Evolutionary conservation across 2,888 invertebrate genomes (phyloP), one percentile per base, ranked within the genome.

Genomic region (Erynnis tages): DNA sequence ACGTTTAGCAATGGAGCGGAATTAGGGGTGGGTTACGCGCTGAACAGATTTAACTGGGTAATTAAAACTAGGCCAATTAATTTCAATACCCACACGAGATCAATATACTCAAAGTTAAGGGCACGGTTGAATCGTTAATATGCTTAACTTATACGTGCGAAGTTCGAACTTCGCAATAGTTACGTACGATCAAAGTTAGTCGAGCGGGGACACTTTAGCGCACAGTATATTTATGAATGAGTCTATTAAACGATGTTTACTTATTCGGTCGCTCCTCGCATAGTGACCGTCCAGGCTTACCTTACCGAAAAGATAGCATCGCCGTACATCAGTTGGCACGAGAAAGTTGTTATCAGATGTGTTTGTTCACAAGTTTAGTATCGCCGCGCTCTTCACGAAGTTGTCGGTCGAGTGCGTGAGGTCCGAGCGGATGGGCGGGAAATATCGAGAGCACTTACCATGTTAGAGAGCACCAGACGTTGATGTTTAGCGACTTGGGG

Each of bases 391-490:
- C 63, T 65, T 65, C 65, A 61, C 65, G 68, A 78, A 77, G 63
- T 82, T 79, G 69, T 71, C 69, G 67, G 65, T 57, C 49, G 62
- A 59, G 55, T 56, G 57, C 58, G 54, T 48, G 54, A 61, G 53
- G 34, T 49, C 17, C 3, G 53, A 53, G 57, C 53, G 53, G 66
- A 68, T 65, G 69, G 75, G 66, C 70, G 71, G 73, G 68, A 71
- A 71, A 66, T 40, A 35, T 49, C 41, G 53, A 56, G 52, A 52
- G 56, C 35, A 86, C 86, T 89, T 80, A 89, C 89, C 89, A 89
- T 89, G 85, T 89, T 89, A 81, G 89, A 88, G 88, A 89, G 88
- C 87, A 87, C 88, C 82, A 86, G 79, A 62, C 86, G 80, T 71
- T 86, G 88, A 73, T 86, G 86, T 81, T 89, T 89, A 83, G 80